A percentile compares a stretch with the other conserved stretches of the same genome.
These are phyloP conservation scores for Dendrolimus kikuchii DNA, from an alignment of 1,140 invertebrate genomes.

Conservation along the genomic window DNA sequence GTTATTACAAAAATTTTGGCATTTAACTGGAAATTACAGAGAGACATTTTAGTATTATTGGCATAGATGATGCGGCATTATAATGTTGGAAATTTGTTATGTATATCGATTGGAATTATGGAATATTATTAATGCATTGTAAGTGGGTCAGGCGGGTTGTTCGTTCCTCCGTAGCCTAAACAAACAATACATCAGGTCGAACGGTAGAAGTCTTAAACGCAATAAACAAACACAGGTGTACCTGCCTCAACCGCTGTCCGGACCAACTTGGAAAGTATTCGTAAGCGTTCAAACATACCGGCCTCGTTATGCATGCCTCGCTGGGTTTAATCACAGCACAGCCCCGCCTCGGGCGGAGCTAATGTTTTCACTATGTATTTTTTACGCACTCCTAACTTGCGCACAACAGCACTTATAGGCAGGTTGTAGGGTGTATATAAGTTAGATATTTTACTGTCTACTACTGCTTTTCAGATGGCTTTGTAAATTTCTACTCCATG, in stretches of 20 bases:
- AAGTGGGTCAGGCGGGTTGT: conserved; percentile 33
- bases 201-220: conserved; percentile 31
- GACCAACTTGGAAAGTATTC: conserved; percentile 58
- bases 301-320: conserved; percentile 62
- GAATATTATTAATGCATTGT: conserved; percentile 36
- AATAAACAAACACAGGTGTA: conserved; percentile 48
- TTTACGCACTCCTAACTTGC: conserved; percentile 36
- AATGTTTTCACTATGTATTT: conserved; percentile 69
- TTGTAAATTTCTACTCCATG: no score
- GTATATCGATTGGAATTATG: conserved; percentile 8
- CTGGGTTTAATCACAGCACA: conserved; percentile 58
- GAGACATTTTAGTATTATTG: no score
- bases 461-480: no score
- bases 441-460: neutral
- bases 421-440: conserved; percentile 9
- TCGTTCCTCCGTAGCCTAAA: conserved; percentile 28
- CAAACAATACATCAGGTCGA: conserved; percentile 37
- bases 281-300: conserved; percentile 56
- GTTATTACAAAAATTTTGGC: no score
- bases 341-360: conserved; percentile 43
- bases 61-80: no score
- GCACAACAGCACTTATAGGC: conserved; percentile 4
- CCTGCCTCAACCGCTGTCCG: conserved; percentile 35
- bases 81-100: no score
- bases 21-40: no score